Conservation (phyloP, 2,113 vertebrate species). For the Myanophis thanlyinensis region DNA sequence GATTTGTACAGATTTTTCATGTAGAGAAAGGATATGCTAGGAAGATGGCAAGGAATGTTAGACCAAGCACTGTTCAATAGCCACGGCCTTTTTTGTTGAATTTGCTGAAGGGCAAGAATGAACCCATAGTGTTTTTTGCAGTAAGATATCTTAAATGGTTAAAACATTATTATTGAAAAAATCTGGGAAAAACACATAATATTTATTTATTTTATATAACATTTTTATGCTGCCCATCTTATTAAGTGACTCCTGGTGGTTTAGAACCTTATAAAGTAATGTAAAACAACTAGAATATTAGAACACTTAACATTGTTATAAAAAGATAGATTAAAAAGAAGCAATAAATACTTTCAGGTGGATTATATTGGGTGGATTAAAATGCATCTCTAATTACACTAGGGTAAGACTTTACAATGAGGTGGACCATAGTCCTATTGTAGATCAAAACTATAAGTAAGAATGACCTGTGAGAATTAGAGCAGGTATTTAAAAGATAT, state of each 20-base stretch:
- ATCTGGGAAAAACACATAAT: neutral
- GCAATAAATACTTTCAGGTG: neutral
- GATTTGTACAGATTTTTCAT: neutral
- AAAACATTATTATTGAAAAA: neutral
- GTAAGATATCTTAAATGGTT: neutral
- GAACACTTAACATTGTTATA: neutral
- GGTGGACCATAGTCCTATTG: neutral
- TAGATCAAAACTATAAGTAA: neutral
- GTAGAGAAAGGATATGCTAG: neutral
- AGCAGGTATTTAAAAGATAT: neutral
- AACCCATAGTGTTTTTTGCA: neutral
- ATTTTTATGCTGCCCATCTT: neutral
- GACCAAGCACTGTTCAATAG: neutral
- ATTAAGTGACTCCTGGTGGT: neutral
- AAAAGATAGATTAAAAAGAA: neutral
- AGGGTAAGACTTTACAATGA: neutral
- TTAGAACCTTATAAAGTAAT: neutral
- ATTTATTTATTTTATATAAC: neutral
- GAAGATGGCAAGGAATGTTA: neutral
- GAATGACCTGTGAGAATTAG: neutral
- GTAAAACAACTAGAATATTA: neutral
- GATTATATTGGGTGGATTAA: neutral
- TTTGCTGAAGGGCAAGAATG: neutral
- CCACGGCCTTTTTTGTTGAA: neutral
- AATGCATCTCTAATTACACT: neutral